Evolutionary conservation across 37 sponge, comb jelly and placozoan species (phyloP).

Genomic region (Petrosia ficiformis): DNA sequence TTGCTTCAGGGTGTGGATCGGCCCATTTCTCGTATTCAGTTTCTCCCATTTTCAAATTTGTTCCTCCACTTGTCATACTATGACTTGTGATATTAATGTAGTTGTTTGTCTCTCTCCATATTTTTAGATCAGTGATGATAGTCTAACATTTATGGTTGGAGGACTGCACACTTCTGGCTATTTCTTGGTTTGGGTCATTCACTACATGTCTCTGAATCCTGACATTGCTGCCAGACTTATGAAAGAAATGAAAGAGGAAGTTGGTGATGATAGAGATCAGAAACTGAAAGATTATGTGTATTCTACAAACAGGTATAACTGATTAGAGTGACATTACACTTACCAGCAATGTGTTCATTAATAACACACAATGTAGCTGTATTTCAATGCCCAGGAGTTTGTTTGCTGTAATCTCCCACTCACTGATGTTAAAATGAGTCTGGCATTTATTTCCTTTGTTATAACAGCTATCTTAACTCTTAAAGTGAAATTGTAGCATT

Average conservation of each 20-base stretch:
- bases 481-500: too few species aligned
- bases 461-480: too few species aligned
- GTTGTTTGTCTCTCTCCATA: too few species aligned
- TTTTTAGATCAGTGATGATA: conserved; percentile 61
- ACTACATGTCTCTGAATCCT: conserved; percentile 50
- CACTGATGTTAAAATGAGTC: too few species aligned
- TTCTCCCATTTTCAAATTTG: too few species aligned
- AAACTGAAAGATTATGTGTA: conserved; percentile 46
- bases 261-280: conserved; percentile 22
- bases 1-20: too few species aligned
- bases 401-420: too few species aligned
- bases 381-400: too few species aligned
- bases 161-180: conserved; percentile 90
- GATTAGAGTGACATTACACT: neutral
- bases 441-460: too few species aligned
- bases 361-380: too few species aligned
- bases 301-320: conserved; percentile 12
- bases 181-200: conserved; percentile 39
- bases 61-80: neutral
- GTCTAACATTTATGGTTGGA: conserved; percentile 78
- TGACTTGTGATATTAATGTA: neutral
- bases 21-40: too few species aligned
- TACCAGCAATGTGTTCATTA: too few species aligned
- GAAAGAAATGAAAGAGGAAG: conserved; percentile 44
- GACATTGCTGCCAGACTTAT: conserved; percentile 47